Conservation (phyloP, 2,797 vertebrate genomes). For the Momotus momota region DNA sequence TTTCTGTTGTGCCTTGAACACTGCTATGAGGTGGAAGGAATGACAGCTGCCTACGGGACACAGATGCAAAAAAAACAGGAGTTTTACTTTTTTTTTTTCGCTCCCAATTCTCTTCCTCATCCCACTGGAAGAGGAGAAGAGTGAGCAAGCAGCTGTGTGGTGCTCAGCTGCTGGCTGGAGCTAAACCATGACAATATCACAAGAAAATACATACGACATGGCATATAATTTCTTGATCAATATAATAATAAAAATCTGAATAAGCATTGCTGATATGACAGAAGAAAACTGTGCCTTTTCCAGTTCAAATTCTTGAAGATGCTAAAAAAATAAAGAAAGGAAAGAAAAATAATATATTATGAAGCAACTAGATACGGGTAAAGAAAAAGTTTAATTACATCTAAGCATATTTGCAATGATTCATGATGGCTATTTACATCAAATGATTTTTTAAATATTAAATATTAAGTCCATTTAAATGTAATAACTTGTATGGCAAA, state of each 20-base stretch:
- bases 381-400: slow-evolving; percentile 83
- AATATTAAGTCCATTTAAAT: slow-evolving; percentile 87
- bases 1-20: not conserved
- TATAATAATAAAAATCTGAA: not conserved
- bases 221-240: not conserved
- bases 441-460: slow-evolving; percentile 88
- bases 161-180: not conserved
- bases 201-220: not conserved
- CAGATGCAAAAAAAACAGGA: not conserved
- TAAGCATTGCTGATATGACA: slow-evolving; percentile 4
- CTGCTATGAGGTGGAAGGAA: not conserved
- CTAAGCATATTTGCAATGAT: slow-evolving; percentile 82
- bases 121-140: not conserved
- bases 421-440: slow-evolving; percentile 85
- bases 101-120: not conserved
- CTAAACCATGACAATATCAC: not conserved
- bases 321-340: slow-evolving; percentile 27
- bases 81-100: not conserved
- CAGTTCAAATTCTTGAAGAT: slow-evolving; percentile 53
- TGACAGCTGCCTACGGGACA: not conserved
- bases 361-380: slow-evolving; percentile 74
- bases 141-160: not conserved
- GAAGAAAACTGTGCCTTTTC: slow-evolving; percentile 24
- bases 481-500: slow-evolving; percentile 84
- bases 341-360: slow-evolving; percentile 76